Base-by-base conservation (phyloP, 2,113 vertebrate genomes). In the Probosciger aterrimus region DNA sequence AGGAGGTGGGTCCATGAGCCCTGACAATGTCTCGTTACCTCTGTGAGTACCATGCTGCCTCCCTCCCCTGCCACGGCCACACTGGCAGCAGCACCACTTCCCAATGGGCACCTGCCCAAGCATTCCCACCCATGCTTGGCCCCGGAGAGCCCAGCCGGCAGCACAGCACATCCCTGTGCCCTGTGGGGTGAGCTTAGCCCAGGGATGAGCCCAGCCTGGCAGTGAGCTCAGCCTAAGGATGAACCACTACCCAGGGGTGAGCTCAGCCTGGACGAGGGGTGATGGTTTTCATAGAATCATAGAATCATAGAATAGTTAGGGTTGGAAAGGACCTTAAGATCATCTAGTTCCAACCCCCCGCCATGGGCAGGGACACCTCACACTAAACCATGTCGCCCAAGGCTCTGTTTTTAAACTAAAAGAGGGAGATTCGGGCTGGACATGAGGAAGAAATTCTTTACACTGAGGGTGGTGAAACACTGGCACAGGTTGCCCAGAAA, bases 61-160 rank as follows among this genome's bases (percentile, higher is more conserved):
- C 27, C 27, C 52, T 24, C 1, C 0, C 25, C 18, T 1, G 1
- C 46, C 39, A 4, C 1, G 5, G 73, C 65, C 41, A 10, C 20
- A 18, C 43, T 70, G 82, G 47, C 65, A 37, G 47, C 50, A 44
- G 37, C 16, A 3, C 13, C 14, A 2, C 44, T 39, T 70, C 49
- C 55, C 14, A 1, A 0, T 1, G 8, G 59, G 30, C 44, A 70
- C 35, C 65, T 50, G 16, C 50, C 19, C 7, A 1, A 1, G 65
- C 28, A 69, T 20, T 22, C n/a, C 50, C 49, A 39, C 19, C 33
- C 2, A 1, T 3, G 6, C 74, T 27, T 3, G 2, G 33, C 30
- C 28, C 28, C 1, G 1, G 23, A 52, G 43, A 77, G 24, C 52
- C 24, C 2, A 2, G 46, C 30, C 3, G 5, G 35, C 3, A 37